These are phyloP conservation scores for Serinus canaria DNA, from an alignment of 2,113 vertebrate genomes.

Conservation along the genomic window DNA sequence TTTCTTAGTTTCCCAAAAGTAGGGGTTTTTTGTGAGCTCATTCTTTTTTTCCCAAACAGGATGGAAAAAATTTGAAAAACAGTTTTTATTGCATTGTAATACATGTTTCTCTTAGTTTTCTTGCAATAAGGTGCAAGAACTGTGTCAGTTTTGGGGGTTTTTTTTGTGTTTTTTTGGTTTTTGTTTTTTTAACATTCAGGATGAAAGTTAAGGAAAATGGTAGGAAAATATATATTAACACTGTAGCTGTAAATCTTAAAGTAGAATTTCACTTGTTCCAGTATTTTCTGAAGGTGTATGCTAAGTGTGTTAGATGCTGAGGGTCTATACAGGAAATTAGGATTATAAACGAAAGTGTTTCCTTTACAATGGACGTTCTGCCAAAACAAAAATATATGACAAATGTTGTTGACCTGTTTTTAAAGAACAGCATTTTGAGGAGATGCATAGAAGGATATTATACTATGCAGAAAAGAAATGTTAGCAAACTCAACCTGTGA, in stretches of 20 bases:
- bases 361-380: background rate
- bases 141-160: background rate
- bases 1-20: background rate
- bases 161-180: rapidly evolving
- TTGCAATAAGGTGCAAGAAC: background rate
- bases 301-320: background rate
- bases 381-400: background rate
- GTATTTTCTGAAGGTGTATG: background rate
- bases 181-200: background rate
- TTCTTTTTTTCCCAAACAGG: background rate
- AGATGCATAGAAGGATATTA: background rate
- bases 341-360: background rate
- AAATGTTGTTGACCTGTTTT: background rate
- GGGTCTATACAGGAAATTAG: background rate
- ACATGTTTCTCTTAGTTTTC: background rate
- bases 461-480: background rate
- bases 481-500: background rate
- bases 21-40: rapidly evolving
- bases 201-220: background rate
- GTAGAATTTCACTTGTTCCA: background rate
- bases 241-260: background rate
- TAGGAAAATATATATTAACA: background rate
- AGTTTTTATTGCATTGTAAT: background rate
- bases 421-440: background rate
- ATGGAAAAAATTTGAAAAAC: background rate